Conservation (phyloP, 2,113 vertebrate genomes). For the Neogale vison region DNA sequence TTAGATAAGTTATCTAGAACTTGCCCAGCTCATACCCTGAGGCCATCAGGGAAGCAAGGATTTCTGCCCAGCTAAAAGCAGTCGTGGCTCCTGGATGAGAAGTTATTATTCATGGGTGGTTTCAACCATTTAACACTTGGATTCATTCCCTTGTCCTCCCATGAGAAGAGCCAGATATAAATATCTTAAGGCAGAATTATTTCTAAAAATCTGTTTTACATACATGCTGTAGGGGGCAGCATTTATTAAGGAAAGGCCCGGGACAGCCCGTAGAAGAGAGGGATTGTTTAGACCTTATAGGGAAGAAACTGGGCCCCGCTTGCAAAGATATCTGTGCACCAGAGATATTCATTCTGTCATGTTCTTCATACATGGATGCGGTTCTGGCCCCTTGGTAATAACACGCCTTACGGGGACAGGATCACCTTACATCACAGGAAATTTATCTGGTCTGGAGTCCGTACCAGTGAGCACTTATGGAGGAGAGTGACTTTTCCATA, state of each 20-base stretch:
- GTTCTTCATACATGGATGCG: neutral
- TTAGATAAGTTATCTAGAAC: neutral
- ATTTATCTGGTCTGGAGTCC: neutral
- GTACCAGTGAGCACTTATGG: neutral
- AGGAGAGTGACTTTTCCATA: neutral
- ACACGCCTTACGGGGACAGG: neutral
- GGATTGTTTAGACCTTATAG: neutral
- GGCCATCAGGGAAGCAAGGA: neutral
- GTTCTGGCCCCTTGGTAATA: neutral
- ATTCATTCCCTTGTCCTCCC: neutral
- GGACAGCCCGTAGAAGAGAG: neutral
- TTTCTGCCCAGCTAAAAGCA: neutral
- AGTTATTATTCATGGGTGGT: neutral
- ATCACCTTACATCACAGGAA: neutral
- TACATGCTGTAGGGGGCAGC: conserved; percentile 53
- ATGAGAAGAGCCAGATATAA: neutral
- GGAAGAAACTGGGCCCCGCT: neutral
- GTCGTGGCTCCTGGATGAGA: neutral
- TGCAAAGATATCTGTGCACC: neutral
- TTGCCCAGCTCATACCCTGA: neutral
- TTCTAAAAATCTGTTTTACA: neutral
- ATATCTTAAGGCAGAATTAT: neutral
- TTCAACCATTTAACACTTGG: neutral
- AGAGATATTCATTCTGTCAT: neutral
- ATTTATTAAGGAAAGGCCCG: conserved; percentile 26